Base-by-base conservation (phyloP, 1,140 invertebrate species). In the Eurosta solidaginis region DNA sequence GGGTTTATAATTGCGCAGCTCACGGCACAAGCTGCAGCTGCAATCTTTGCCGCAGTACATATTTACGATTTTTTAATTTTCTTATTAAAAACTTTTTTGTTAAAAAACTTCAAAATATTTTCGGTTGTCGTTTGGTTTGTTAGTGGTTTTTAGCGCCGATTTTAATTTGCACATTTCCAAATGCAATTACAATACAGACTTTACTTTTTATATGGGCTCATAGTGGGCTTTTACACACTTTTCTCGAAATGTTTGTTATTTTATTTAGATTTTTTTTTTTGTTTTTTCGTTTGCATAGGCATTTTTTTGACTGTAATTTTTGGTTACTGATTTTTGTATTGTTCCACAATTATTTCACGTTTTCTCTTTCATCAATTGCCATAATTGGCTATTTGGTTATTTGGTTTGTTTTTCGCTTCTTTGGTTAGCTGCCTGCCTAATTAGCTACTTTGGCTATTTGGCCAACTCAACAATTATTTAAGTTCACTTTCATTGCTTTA, bases 1-100 rank as follows among this genome's bases (percentile, higher is more conserved):
- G 45, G 79, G 77, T 73, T 89, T 89, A 79, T 79, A 88, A 63
- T 84, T 83, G 14, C 84, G 87, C 77, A 90, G 79, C 79, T 90
- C 88, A 47, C 89, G 84, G 77, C 89, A 90, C 80, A 90, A 82
- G 36, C 88, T 87, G 80, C 89, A 90, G 42, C 83, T 83, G 83
- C 89, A 90, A 82, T 89, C 87, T 83, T 89, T 86, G 79, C 83
- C 84, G 82, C 89, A 90, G 81, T 84, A 85, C 89, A 89, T 90
- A 68, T 33, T 79, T 52, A 14, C 27, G 3, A 20, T 54, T 25
- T 42, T 33, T 10, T 14, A 4, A 9, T 47, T 47, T 36, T 36
- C 68, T 12, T 14, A 17, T 40, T 36, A n/a, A 47, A 47, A 17
- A 14, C n/a, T 47, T 12, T 3, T 14, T 0, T 3, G n/a, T 73